Evolutionary conservation across 2,113 vertebrate genomes (phyloP), one percentile per base, ranked within the genome.

Genomic region (Tetrao urogallus): DNA sequence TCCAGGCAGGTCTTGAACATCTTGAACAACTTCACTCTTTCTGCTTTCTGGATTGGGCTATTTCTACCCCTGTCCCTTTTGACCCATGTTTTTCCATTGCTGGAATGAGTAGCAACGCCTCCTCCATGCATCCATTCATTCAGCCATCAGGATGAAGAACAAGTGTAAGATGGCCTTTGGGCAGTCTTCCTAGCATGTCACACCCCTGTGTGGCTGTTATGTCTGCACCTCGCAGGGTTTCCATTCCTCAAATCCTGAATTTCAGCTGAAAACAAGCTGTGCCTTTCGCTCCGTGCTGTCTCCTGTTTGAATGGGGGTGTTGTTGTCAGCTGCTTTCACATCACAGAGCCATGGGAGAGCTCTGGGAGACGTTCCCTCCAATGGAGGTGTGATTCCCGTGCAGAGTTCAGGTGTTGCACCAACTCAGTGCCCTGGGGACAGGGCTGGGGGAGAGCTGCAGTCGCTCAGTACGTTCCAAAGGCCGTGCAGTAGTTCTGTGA

Each of bases 401-500:
- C 54, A 19, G 32, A 69, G 9, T 8, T n/a, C 25, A 6, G 75
- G 22, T 38, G 8, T 17, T 30, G 2, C 0, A 13, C 13, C 57
- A 43, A 5, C 16, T 28, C 1, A 32, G n/a, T 11, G 7, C 32
- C 20, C 3, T 36, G 42, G 34, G 30, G 50, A 27, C 22, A 8
- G 0, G 19, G n/a, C 0, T 60, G 17, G n/a, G 57, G 48, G 17
- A 78, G 45, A 66, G 2, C 38, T 88, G 56, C 6, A 6, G 4
- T 43, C 8, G 1, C 2, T 28, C 25, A 0, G 2, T 22, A 4
- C 13, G 2, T 16, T 66, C 48, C 6, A 10, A 30, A n/a, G 32
- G 36, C 15, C 6, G 0, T 1, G 6, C 0, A 17, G 5, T 4
- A 6, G 67, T 20, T 76, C 40, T 16, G 45, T 0, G 2, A 24